These are phyloP conservation scores for Lycaon pictus DNA, from an alignment of 2,113 vertebrate species.

Conservation along the genomic window DNA sequence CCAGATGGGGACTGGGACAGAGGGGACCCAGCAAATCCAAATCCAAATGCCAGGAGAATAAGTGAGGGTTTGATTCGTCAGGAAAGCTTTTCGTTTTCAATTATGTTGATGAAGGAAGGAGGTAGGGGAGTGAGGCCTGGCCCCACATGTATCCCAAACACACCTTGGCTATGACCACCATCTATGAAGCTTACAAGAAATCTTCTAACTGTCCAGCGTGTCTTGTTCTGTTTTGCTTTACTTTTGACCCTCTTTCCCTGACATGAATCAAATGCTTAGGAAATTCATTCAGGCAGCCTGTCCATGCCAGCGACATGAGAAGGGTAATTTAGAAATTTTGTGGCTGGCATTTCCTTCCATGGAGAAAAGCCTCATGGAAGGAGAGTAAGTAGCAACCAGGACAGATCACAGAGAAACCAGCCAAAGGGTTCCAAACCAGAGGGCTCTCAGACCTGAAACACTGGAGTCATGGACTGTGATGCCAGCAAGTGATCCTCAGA, in stretches of 20 bases:
- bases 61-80: no score
- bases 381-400: accelerated
- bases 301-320: background rate
- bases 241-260: background rate
- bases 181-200: accelerated
- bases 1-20: no score
- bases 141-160: background rate
- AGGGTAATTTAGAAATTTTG: background rate
- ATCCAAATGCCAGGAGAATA: accelerated
- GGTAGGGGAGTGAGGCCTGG: background rate
- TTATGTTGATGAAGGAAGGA: no score
- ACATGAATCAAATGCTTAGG: background rate
- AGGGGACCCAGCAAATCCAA: accelerated
- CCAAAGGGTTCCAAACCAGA: background rate
- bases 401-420: background rate
- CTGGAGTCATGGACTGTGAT: accelerated
- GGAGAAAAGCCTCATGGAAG: background rate
- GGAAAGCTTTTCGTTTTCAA: background rate
- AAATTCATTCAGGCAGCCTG: background rate
- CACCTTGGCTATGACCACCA: no score
- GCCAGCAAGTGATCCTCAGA: accelerated
- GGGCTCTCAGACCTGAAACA: background rate
- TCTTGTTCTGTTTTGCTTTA: background rate
- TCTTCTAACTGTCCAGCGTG: background rate
- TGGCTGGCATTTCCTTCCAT: background rate